Evolutionary conservation across 2,113 vertebrate species (phyloP), one percentile per base, ranked within the genome.

Genomic region (Phrynocephalus versicolor): DNA sequence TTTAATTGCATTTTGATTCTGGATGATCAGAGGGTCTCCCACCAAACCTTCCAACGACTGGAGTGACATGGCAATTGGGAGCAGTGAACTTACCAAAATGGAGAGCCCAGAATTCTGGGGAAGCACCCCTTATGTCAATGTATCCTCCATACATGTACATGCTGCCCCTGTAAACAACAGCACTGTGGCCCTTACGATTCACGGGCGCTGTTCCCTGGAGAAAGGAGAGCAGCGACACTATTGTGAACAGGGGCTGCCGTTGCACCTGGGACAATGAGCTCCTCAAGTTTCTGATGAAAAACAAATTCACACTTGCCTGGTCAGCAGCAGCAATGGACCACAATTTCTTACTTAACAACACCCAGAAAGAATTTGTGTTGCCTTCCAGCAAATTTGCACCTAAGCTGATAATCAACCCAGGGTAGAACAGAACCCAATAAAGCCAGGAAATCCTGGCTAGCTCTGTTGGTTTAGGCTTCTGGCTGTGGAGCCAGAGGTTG

Each of bases 71-170:
- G 1, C 19, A 72, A 55, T 10, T 1, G 1, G 0, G 39, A 65
- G 19, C 69, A 76, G 88, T 90, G 70, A 62, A 85, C 96, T 96
- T 79, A 97, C 97, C 95, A 67, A 97, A 96, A 85, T 93, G 67
- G 85, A 97, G 95, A 87, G 90, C 94, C 97, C 98, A 98, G 57
- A 98, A 97, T 39, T 98, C 98, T 86, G 96, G 96, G 2, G 96
- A 97, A 71, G 96, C 94, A 80, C 97, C 97, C 86, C 94, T 97
- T 51, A 98, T 96, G 92, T 97, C 97, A 0, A 97, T 45, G 35
- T 97, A 97, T 16, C 97, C 98, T 27, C 97, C 97, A 0, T 98
- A 98, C 78, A 98, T 60, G 77, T 96, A 95, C 97, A 98, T 98
- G 84, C 92, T 91, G 10, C 96, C 94, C 62, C 83, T 90, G 3